Evolutionary conservation across 2,888 invertebrate genomes (phyloP).

Genomic region (Serrognathus titanus): DNA sequence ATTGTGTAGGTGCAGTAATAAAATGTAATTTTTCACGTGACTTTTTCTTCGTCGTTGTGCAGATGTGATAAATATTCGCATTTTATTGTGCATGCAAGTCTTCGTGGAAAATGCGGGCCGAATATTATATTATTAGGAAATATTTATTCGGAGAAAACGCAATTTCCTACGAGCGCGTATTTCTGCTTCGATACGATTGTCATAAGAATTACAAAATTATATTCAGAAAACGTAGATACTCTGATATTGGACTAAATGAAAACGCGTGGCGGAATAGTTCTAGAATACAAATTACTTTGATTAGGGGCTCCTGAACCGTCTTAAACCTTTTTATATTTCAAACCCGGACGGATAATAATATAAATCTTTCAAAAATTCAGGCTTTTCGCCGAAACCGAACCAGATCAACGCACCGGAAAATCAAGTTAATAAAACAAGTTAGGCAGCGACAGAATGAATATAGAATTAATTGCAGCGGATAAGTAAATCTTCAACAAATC

Average conservation of each 20-base stretch:
- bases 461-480: conserved; percentile 24
- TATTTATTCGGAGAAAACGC: too few species aligned
- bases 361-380: conserved; percentile 8
- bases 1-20: not conserved
- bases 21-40: conserved; percentile 2
- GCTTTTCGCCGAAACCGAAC: not conserved
- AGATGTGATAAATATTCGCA: conserved; percentile 1
- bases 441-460: conserved; percentile 19
- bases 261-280: conserved; percentile 23
- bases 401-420: not conserved
- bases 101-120: not conserved
- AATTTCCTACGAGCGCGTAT: not conserved
- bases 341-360: conserved; percentile 14
- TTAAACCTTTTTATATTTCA: conserved; percentile 22
- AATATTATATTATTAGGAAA: too few species aligned
- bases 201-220: conserved; percentile 23
- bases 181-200: conserved; percentile 1
- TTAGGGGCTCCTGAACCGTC: conserved; percentile 19
- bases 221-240: conserved; percentile 26
- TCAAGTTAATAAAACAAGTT: conserved; percentile 5
- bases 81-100: not conserved
- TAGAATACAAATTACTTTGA: conserved; percentile 30
- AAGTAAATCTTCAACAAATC: conserved; percentile 24
- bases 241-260: conserved; percentile 29
- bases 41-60: not conserved